Evolutionary conservation across 2,888 invertebrate genomes (phyloP).

Genomic region (Ormyrus pomaceus): DNA sequence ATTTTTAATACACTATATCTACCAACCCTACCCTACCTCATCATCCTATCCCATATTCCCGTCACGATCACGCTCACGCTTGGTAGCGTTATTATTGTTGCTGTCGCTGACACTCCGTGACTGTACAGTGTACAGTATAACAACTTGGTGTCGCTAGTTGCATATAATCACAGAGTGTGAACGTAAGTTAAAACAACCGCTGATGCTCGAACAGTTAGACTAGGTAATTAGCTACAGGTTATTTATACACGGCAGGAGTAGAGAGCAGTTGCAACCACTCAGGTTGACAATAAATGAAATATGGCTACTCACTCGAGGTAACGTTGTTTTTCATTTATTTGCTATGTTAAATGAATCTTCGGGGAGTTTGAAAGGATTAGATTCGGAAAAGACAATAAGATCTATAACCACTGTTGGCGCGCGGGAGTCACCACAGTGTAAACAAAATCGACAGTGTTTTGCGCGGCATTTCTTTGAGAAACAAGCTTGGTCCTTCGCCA

Average conservation of each 20-base stretch:
- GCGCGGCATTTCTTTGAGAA: neutral
- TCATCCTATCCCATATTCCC: too few relatives aligned
- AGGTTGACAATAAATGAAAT: slow-evolving; percentile 69
- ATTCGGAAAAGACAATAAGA: neutral
- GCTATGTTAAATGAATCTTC: neutral
- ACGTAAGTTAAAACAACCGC: neutral
- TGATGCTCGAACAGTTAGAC: too few relatives aligned
- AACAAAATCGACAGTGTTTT: slow-evolving; percentile 10
- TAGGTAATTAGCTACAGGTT: slow-evolving; percentile 25
- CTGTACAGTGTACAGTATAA: too few relatives aligned
- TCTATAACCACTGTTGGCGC: neutral
- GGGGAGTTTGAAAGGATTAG: neutral
- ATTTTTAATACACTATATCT: too few relatives aligned
- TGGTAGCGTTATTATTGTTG: too few relatives aligned
- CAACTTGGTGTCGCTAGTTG: too few relatives aligned
- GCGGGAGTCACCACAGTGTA: neutral
- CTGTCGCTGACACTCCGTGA: too few relatives aligned
- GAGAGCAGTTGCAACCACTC: slow-evolving; percentile 14
- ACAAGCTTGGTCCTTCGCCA: neutral
- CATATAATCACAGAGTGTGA: too few relatives aligned
- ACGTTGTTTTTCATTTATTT: slow-evolving; percentile 67
- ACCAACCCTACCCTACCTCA: too few relatives aligned
- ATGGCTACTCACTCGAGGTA: slow-evolving; percentile 85
- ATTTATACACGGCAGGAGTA: slow-evolving; percentile 32
- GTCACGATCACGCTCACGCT: too few relatives aligned